Evolutionary conservation across 1,140 invertebrate species (phyloP).

Genomic region (Danaus melanippus): DNA sequence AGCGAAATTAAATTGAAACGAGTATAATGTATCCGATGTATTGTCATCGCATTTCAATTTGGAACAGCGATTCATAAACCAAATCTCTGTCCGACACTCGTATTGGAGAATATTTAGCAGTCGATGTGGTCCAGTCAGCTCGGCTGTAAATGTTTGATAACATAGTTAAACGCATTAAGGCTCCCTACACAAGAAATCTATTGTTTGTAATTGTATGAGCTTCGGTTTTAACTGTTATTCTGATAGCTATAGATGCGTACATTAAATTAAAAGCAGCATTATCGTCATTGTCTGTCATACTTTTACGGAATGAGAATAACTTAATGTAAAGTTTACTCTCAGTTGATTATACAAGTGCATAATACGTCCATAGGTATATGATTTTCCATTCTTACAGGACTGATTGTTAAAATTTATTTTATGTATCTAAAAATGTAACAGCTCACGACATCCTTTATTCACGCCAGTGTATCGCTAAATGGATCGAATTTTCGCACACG

Average conservation of each 20-base stretch:
- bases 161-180: constrained; percentile 34
- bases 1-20: constrained; percentile 36
- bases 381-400: background rate
- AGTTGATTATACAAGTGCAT: too few relatives aligned
- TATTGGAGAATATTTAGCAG: constrained; percentile 55
- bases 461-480: constrained; percentile 18
- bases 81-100: constrained; percentile 55
- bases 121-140: constrained; percentile 37
- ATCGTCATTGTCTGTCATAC: too few relatives aligned
- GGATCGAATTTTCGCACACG: constrained; percentile 23
- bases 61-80: constrained; percentile 46
- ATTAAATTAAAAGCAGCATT: too few relatives aligned
- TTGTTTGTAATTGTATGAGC: constrained; percentile 1
- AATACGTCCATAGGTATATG: too few relatives aligned
- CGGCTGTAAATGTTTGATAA: constrained; percentile 51
- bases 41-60: constrained; percentile 52
- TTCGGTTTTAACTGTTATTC: too few relatives aligned
- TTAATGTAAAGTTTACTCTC: too few relatives aligned
- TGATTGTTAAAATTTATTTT: constrained; percentile 28
- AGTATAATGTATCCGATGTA: constrained; percentile 31
- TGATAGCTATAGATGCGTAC: too few relatives aligned
- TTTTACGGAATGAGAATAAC: too few relatives aligned
- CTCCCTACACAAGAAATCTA: constrained; percentile 14
- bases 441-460: constrained; percentile 16
- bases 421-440: constrained; percentile 23